phyloP scores from a whole-genome alignment of 2,888 invertebrate species.

The Dichetophora obliterata region DNA sequence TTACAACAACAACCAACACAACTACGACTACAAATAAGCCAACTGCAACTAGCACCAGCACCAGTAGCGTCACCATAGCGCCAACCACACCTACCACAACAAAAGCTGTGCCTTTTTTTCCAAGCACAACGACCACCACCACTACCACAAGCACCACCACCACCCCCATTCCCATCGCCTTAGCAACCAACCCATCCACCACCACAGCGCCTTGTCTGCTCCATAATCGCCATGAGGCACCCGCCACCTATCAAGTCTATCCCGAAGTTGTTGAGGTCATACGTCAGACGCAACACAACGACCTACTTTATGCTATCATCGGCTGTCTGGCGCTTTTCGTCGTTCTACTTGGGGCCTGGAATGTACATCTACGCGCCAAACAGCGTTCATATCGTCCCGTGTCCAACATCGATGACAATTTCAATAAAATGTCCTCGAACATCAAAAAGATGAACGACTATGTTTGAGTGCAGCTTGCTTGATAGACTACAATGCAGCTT shows the following conservation, averaged over 20 bases:
- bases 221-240: conserved; percentile 39
- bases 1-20: conserved; percentile 23
- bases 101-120: background rate
- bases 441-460: conserved; percentile 54
- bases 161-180: conserved; percentile 11
- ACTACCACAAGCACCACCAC: background rate
- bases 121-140: background rate
- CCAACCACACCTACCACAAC: background rate
- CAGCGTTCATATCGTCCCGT: conserved; percentile 68
- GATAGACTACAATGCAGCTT: conserved; percentile 19
- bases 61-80: background rate
- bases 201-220: conserved; percentile 20
- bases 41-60: conserved; percentile 18
- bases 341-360: conserved; percentile 51
- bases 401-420: conserved; percentile 66
- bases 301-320: conserved; percentile 53
- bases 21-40: conserved; percentile 28
- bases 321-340: conserved; percentile 51
- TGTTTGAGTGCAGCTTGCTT: conserved; percentile 45
- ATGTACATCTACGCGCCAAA: conserved; percentile 59
- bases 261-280: conserved; percentile 60
- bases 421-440: conserved; percentile 57
- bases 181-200: conserved; percentile 38
- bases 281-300: conserved; percentile 51
- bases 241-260: conserved; percentile 55